A percentile compares a stretch with the other conserved stretches of the same genome.
Evolutionary conservation across 2,113 vertebrate species (phyloP).

Genomic region (Mirounga angustirostris): DNA sequence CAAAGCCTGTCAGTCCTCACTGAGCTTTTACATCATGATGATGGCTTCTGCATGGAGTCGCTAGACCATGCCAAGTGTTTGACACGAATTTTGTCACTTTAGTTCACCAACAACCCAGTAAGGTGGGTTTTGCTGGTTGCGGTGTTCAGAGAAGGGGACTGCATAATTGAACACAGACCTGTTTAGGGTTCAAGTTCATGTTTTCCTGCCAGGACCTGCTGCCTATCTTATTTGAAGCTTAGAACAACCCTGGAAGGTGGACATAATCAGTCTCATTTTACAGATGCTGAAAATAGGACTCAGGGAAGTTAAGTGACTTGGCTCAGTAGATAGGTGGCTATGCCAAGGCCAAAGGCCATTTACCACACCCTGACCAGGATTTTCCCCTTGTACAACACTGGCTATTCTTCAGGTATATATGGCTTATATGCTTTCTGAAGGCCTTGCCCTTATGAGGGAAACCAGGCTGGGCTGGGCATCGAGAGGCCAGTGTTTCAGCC

Average conservation of each 20-base stretch:
- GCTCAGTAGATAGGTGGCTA: not conserved
- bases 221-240: not conserved
- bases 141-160: not conserved
- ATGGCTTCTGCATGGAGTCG: rapidly evolving
- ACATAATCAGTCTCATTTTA: not conserved
- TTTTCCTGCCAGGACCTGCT: not conserved
- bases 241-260: no score
- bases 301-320: not conserved
- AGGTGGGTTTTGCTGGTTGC: not conserved
- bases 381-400: not conserved
- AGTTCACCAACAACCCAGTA: not conserved
- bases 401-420: not conserved
- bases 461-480: not conserved
- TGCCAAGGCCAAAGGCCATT: not conserved
- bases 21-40: rapidly evolving
- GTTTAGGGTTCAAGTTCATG: not conserved
- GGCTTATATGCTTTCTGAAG: not conserved
- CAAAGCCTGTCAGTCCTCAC: not conserved
- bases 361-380: not conserved
- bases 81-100: not conserved
- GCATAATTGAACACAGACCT: not conserved
- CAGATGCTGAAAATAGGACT: not conserved
- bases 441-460: not conserved
- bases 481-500: not conserved
- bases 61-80: not conserved